Percentiles rank a stretch among this genome's conserved stretches.
These are phyloP conservation scores for Schizopygopsis pylzovi DNA, from an alignment of 2,797 vertebrate species.

Conservation along the genomic window DNA sequence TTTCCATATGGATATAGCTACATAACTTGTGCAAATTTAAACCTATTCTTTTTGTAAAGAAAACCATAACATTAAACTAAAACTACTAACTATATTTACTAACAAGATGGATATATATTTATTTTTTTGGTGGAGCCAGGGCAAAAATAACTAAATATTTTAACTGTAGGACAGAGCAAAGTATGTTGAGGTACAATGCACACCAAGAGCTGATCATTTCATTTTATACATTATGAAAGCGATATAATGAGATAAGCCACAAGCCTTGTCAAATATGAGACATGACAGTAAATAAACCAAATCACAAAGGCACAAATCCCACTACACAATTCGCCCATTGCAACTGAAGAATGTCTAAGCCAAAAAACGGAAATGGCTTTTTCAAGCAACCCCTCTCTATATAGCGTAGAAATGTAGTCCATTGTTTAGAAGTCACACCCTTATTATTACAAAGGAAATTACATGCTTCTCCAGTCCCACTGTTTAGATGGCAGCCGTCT, in stretches of 20 bases:
- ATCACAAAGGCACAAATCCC: background rate
- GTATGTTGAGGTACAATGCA: background rate
- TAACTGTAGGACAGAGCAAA: background rate
- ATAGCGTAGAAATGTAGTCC: conserved; percentile 65
- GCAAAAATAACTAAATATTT: background rate
- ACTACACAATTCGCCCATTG: background rate
- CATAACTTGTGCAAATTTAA: background rate
- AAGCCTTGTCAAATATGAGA: background rate
- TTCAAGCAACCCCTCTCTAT: conserved; percentile 46
- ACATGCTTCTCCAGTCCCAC: conserved; percentile 66
- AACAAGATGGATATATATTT: too few relatives aligned
- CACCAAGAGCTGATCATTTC: background rate
- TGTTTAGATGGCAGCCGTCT: conserved; percentile 70
- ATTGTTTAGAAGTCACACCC: conserved; percentile 77
- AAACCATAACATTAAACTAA: background rate
- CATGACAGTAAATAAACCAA: background rate
- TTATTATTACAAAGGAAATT: conserved; percentile 71
- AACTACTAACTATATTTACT: too few relatives aligned
- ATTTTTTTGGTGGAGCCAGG: background rate
- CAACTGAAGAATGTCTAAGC: conserved; percentile 1
- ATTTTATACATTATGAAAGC: background rate
- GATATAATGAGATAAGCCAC: conserved; percentile 1
- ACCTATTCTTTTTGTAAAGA: background rate
- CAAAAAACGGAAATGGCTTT: conserved; percentile 46
- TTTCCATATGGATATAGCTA: background rate